phyloP scores from a whole-genome alignment of 1,140 invertebrate genomes.

The Meloidogyne exigua region DNA sequence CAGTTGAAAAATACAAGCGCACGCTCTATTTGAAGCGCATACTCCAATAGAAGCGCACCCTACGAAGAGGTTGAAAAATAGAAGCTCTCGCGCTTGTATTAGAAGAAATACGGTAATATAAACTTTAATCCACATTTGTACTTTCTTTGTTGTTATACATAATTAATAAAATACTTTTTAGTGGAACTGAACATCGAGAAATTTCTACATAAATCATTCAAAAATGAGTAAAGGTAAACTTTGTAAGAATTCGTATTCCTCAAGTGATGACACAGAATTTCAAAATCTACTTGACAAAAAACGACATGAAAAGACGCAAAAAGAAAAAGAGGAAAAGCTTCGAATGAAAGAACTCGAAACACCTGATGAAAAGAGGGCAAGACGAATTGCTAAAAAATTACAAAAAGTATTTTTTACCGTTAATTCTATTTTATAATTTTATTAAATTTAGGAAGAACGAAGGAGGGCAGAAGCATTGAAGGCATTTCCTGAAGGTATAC shows the following conservation, averaged over 20 bases:
- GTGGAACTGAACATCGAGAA: neutral
- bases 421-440: constrained; percentile 60
- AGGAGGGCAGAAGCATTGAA: constrained; percentile 20
- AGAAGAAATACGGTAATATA: no score
- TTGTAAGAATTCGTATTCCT: neutral
- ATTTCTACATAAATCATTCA: neutral
- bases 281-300: constrained; percentile 71
- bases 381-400: constrained; percentile 84
- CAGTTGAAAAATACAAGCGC: no score
- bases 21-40: no score
- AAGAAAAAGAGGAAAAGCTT: constrained; percentile 77
- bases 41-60: no score
- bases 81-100: no score
- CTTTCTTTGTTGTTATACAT: no score
- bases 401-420: constrained; percentile 86
- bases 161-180: neutral
- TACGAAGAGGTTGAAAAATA: no score
- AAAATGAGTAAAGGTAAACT: constrained; percentile 2
- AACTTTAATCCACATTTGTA: no score
- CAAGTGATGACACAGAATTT: constrained; percentile 30
- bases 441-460: constrained; percentile 38
- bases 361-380: constrained; percentile 84
- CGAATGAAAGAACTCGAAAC: constrained; percentile 84
- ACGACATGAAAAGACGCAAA: constrained; percentile 70
- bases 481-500: constrained; percentile 43